phyloP scores from a whole-genome alignment of 2,113 vertebrate genomes.

The Trachemys scripta region DNA sequence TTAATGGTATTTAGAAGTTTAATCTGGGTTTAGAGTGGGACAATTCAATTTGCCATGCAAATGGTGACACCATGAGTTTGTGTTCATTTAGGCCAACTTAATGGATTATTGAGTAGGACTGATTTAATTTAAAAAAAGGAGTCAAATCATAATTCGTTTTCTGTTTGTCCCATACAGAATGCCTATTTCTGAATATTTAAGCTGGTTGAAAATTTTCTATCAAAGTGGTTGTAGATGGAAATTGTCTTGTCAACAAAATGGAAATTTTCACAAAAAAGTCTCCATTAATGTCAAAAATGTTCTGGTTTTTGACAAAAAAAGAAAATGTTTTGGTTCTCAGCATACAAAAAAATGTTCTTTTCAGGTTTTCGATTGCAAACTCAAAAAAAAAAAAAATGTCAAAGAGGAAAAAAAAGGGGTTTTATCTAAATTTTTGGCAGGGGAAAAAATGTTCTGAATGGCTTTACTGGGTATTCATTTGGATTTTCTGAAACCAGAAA shows the following conservation, averaged over 20 bases:
- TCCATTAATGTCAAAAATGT: no score
- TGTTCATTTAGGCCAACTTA: not conserved
- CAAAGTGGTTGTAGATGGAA: not conserved
- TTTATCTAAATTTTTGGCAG: no score
- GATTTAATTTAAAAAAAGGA: not conserved
- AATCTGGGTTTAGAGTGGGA: not conserved
- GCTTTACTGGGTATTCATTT: not conserved
- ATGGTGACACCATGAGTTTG: not conserved
- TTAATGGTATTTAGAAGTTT: not conserved
- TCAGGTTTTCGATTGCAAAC: no score
- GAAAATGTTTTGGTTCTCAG: not conserved
- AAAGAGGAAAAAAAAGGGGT: no score
- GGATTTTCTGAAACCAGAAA: not conserved
- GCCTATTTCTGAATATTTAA: not conserved
- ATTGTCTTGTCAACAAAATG: not conserved
- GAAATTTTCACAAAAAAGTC: no score
- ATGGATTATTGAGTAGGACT: not conserved
- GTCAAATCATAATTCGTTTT: not conserved
- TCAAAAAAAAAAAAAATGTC: no score
- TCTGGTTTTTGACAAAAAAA: not conserved
- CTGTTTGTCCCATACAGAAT: not conserved
- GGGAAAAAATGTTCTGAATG: not conserved
- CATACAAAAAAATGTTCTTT: no score
- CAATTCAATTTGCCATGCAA: not conserved
- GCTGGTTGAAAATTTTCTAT: not conserved